phyloP scores from a whole-genome alignment of 2,888 invertebrate species.

The Heliconius sara region DNA sequence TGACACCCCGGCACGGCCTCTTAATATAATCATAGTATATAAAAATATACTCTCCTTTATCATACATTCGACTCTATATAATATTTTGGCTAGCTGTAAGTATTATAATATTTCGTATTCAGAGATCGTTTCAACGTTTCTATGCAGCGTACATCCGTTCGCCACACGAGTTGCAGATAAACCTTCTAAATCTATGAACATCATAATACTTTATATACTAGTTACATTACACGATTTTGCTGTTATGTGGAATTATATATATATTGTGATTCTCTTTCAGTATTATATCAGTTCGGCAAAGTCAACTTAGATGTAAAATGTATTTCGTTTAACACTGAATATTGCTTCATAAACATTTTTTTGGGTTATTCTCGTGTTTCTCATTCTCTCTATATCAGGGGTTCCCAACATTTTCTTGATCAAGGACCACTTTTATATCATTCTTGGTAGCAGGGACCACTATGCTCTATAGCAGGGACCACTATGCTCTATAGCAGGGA shows the following conservation, averaged over 20 bases:
- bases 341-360: too few species aligned
- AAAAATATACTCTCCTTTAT: background rate
- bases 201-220: conserved; percentile 16
- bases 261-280: too few species aligned
- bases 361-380: too few species aligned
- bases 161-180: conserved; percentile 19
- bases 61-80: background rate
- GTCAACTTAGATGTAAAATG: too few species aligned
- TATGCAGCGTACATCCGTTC: conserved; percentile 23
- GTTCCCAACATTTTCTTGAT: too few species aligned
- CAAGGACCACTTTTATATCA: too few species aligned
- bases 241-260: background rate
- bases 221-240: background rate
- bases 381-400: too few species aligned
- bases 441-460: too few species aligned
- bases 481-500: too few species aligned
- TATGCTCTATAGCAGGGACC: too few species aligned
- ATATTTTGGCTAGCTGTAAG: background rate
- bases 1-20: background rate
- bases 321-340: too few species aligned
- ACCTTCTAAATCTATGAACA: conserved; percentile 19
- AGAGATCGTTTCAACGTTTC: conserved; percentile 12
- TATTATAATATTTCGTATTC: conserved; percentile 28
- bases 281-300: too few species aligned
- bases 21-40: background rate